Conservation (phyloP, 2,797 vertebrate genomes). For the Oreochromis grahami region DNA sequence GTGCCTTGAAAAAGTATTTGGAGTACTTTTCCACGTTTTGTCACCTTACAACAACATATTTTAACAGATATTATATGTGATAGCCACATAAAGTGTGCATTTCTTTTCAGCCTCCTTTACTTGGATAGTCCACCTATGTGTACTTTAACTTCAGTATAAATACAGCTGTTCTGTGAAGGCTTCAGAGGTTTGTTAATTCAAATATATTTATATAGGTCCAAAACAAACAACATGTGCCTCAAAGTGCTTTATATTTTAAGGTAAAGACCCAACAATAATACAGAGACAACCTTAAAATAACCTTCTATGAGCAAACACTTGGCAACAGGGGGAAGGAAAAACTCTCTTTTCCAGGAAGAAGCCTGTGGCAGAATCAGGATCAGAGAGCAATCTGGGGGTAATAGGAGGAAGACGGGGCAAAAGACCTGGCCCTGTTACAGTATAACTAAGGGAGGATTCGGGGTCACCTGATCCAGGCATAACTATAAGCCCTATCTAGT, state of each 20-base stretch:
- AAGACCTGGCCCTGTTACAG: neutral
- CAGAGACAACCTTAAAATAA: neutral
- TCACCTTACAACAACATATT: neutral
- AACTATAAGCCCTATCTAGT: neutral
- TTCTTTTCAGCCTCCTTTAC: neutral
- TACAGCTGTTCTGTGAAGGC: neutral
- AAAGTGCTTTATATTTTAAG: neutral
- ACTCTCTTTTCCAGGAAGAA: neutral
- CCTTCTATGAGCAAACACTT: neutral
- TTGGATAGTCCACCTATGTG: neutral
- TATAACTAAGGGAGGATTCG: neutral
- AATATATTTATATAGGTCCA: neutral
- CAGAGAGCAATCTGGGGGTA: neutral
- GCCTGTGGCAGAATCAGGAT: neutral
- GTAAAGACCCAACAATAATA: neutral
- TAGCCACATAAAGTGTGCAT: neutral
- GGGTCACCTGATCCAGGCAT: neutral
- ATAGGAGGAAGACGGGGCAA: neutral
- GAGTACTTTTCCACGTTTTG: neutral
- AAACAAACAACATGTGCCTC: neutral
- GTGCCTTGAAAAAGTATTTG: neutral
- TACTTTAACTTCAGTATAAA: neutral
- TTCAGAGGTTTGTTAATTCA: neutral
- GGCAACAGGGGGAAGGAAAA: neutral
- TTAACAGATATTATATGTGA: neutral